Percentiles rank a stretch among this genome's conserved stretches.
These are phyloP conservation scores for Argyra leucocephala DNA, from an alignment of 2,888 invertebrate genomes.

Conservation along the genomic window DNA sequence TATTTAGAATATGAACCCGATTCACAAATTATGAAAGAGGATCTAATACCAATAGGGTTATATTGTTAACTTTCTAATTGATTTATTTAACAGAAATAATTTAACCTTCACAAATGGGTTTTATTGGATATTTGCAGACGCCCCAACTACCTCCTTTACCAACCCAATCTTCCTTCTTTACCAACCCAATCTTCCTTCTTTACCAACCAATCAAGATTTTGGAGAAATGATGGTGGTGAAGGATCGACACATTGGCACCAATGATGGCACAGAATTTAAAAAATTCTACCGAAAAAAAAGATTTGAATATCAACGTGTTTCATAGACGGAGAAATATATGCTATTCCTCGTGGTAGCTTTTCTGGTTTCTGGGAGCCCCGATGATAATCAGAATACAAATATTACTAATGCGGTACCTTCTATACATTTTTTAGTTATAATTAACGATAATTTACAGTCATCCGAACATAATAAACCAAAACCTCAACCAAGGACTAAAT, in stretches of 20 bases:
- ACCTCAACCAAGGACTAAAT: conserved; percentile 64
- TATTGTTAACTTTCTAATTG: conserved; percentile 57
- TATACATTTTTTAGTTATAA: conserved; percentile 39
- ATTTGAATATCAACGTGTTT: conserved; percentile 48
- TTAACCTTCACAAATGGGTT: conserved; percentile 67
- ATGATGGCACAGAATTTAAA: no score
- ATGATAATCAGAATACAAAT: conserved; percentile 49
- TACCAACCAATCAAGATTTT: conserved; percentile 47
- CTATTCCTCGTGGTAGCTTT: conserved; percentile 51
- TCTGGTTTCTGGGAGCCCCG: conserved; percentile 65
- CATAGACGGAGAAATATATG: conserved; percentile 57
- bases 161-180: conserved; percentile 33
- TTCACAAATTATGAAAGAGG: conserved; percentile 77
- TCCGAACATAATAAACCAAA: conserved; percentile 54
- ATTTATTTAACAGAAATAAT: conserved; percentile 55
- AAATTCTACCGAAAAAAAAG: conserved; percentile 47
- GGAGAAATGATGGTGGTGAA: conserved; percentile 41
- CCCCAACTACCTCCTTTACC: conserved; percentile 54
- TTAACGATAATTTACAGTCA: conserved; percentile 38
- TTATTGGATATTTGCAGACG: conserved; percentile 68
- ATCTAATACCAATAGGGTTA: conserved; percentile 45
- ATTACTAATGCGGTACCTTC: conserved; percentile 39
- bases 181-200: conserved; percentile 53
- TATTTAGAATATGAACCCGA: conserved; percentile 93
- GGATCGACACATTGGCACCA: conserved; percentile 40